Base-by-base conservation (phyloP, 2,888 invertebrate species). In the Epistrophella euchroma region DNA sequence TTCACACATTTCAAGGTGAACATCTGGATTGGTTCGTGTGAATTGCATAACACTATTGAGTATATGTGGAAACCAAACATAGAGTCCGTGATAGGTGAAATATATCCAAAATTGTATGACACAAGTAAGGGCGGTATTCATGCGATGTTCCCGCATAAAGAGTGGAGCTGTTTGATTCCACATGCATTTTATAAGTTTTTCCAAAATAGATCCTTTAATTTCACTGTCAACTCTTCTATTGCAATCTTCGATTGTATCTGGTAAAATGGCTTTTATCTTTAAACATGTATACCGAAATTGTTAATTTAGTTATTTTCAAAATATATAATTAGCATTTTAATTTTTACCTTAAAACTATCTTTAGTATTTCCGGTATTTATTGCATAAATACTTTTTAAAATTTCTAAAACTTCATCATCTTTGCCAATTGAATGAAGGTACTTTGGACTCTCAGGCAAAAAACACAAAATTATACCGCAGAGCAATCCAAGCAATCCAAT, bases 61-160 rank as follows among this genome's bases (percentile, higher is more conserved):
- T 17, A 92, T 91, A 52, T 90, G 90, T 0, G 91, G 91, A 75
- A 91, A 91, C 91, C 91, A 92, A 89, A 92, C 90, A 37, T 91
- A 90, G 19, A 92, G 88, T 0, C 91, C 91, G 62, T 91, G 90
- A 5, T 89, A 90, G 35, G 90, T 90, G 64, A 90, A 89, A 86
- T 89, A 91, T 66, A 90, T 90, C 11, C 89, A 89, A 88, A 91
- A 91, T 87, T 91, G 90, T 55, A 92, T 89, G 2, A 88, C 28
- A 71, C 91, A 91, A 4, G 90, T 89, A 15, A 91, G 78, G 4
- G 90, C 32, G 0, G 91, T 91, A 70, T 89, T 90, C 1, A 81
- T 79, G 11, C 90, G 78, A 78, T 91, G 90, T 13, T 89, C 88
- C 5, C 84, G 87, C 81, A 88, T 89, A 88, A 92, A 92, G 3